A percentile compares a stretch with the other conserved stretches of the same genome.
Conservation (phyloP, 1,140 invertebrate genomes). For the Zaprionus tsacasi region DNA sequence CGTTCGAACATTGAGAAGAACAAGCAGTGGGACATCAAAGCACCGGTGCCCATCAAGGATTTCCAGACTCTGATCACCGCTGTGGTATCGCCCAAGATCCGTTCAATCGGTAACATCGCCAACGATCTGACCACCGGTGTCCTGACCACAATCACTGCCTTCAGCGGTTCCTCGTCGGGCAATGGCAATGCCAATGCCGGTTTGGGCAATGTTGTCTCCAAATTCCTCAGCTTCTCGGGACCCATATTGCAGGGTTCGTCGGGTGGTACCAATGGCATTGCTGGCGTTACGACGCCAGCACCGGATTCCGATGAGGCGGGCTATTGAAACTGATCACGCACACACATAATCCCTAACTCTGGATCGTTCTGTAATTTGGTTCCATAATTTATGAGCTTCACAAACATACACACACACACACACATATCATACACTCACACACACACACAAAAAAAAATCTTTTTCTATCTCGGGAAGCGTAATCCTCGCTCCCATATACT, state of each 20-base stretch:
- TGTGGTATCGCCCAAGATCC: constrained; percentile 87
- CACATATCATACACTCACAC: constrained; percentile 2
- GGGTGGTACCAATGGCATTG: constrained; percentile 59
- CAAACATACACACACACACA: constrained; percentile 1
- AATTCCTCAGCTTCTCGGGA: constrained; percentile 81
- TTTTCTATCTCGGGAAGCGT: constrained; percentile 1
- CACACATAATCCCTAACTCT: neutral
- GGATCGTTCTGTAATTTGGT: constrained; percentile 24
- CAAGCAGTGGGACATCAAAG: constrained; percentile 89
- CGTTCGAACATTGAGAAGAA: constrained; percentile 90
- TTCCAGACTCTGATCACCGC: constrained; percentile 84
- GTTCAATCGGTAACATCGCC: constrained; percentile 86
- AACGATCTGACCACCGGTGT: constrained; percentile 86
- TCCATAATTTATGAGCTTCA: constrained; percentile 44
- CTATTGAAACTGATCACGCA: constrained; percentile 51
- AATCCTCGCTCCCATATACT: constrained; percentile 15
- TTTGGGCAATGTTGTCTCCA: constrained; percentile 80
- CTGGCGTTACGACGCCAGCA: constrained; percentile 64
- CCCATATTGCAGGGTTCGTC: constrained; percentile 82
- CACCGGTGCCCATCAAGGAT: constrained; percentile 85
- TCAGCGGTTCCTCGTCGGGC: constrained; percentile 79
- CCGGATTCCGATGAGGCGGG: constrained; percentile 80
- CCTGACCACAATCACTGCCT: constrained; percentile 83
- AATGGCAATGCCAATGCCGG: constrained; percentile 80
- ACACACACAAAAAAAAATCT: neutral